Evolutionary conservation across 1,140 invertebrate genomes (phyloP), one percentile per base, ranked within the genome.

Genomic region (Akabosia matsudoensis): DNA sequence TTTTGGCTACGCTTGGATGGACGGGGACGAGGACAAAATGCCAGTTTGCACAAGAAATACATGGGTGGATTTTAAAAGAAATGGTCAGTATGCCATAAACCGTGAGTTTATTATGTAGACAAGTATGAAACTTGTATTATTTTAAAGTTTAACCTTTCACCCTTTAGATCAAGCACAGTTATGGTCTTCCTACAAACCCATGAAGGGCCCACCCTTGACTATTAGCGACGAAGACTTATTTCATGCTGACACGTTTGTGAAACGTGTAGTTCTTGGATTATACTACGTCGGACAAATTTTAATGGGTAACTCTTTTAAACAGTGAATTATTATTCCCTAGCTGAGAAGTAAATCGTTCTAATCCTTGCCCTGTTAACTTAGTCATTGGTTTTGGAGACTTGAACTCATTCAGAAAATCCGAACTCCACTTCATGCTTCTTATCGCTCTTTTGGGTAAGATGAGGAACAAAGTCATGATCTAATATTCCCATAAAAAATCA

Each of bases 371-470:
- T 61, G 54, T n/a, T 16, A 10, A 18, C 13, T 51, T 76, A 22
- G 76, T 76, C 0, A 80, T 80, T 56, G 79, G 79, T 51, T 80
- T 77, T 61, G 79, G 79, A 22, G 76, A 78, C 56, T 71, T 76
- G 54, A 73, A 74, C n/a, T 26, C 33, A 4, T 45, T 72, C 26
- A 51, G 22, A 45, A 51, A 22, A 2, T 37, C 2, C 13, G 70
- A 45, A 67, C 31, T 67, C 13, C 4, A 67, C 26, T 67, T 67
- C n/a, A 10, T 67, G 24, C 28, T 30, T 2, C 28, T 24, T 31
- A n/a, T 67, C 22, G 61, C 61, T 13, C 61, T 67, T 3, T 67
- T 67, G 28, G 61, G 54, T 61, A 61, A 10, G 18, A 45, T n/a
- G n/a, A n/a, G n/a, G n/a, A n/a, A n/a, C n/a, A n/a, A n/a, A 45